Evolutionary conservation across 1,140 invertebrate species (phyloP), one percentile per base, ranked within the genome.

Genomic region (Apocrypta bakeri): DNA sequence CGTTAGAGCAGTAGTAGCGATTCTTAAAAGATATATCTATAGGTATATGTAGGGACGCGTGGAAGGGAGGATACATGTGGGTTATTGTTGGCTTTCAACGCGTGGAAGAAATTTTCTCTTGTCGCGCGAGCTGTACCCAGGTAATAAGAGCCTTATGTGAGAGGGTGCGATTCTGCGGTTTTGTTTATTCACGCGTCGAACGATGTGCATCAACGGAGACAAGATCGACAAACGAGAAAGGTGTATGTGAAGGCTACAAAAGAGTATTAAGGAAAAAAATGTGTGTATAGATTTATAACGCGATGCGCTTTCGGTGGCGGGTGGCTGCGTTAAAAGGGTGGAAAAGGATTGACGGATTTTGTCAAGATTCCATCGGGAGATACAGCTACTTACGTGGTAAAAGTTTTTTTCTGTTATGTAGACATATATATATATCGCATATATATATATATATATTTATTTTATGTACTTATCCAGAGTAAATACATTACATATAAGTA

Each of bases 31-130:
- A 25, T 24, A 61, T 2, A 17, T 4, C 9, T 14, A 14, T 42
- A n/a, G n/a, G n/a, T n/a, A n/a, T n/a, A n/a, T n/a, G n/a, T n/a
- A n/a, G n/a, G 56, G 37, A 24, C 25, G 12, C 4, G 6, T 17
- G 3, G 69, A 72, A 33, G 9, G 17, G 8, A n/a, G n/a, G 9
- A 29, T 63, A 17, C 27, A 2, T 12, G 31, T 6, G 56, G 56
- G 29, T 64, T 56, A 74, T 74, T 73, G 71, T 73, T 73, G 37
- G 71, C 71, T 73, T 73, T 27, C 37, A 73, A 12, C 37, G 71
- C 25, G 77, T 84, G 79, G 81, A 85, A 87, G 83, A 81, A 83
- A 84, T 84, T 66, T 84, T 40, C 71, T 42, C n/a, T 74, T 42
- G 69, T 72, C 69, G 69, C 63, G 40, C 71, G 21, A 1, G 3